Evolutionary conservation across 2,888 invertebrate species (phyloP), one percentile per base, ranked within the genome.

Genomic region (Lepidochrysops patricia): DNA sequence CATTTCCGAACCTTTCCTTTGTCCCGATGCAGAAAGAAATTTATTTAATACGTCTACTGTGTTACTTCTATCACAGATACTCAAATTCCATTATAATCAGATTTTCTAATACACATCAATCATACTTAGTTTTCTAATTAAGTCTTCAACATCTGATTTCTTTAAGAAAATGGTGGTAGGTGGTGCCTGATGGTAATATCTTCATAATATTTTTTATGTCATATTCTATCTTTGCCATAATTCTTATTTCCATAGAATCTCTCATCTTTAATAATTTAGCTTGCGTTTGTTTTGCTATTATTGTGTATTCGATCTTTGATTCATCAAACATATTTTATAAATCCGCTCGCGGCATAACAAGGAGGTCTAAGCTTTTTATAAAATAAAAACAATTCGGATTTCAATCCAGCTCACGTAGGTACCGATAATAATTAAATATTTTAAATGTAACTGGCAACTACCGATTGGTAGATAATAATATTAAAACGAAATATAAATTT

Each of bases 1-100:
- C 84, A 84, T 88, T 87, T 88, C 88, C 87, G 79, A 80, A 79
- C 74, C 81, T 78, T 70, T 73, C 79, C 79, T 69, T 85, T 81
- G 84, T 85, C 73, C 77, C 70, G 70, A 69, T 67, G 72, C 62
- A 70, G 70, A 73, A 76, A 79, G 80, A 77, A 73, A 77, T 68
- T 69, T 26, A 58, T 50, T 52, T 52, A 76, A 76, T 58, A 27
- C 77, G 74, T 71, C 73, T 72, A 72, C 72, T 72, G 73, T 72
- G 73, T 58, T 37, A 49, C 57, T 48, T 49, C 57, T 32, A n/a
- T 61, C 61, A 57, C 57, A n/a, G n/a, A n/a, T n/a, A n/a, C n/a
- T n/a, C 58, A 50, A 32, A 60, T 60, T 63, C 56, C 57, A 61
- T 23, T 56, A 57, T 37, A 50, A 56, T 7, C 32, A 60, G 15